Percentiles rank a stretch among this genome's conserved stretches.
Evolutionary conservation across 2,888 invertebrate genomes (phyloP).

Genomic region (Athalia rosae): DNA sequence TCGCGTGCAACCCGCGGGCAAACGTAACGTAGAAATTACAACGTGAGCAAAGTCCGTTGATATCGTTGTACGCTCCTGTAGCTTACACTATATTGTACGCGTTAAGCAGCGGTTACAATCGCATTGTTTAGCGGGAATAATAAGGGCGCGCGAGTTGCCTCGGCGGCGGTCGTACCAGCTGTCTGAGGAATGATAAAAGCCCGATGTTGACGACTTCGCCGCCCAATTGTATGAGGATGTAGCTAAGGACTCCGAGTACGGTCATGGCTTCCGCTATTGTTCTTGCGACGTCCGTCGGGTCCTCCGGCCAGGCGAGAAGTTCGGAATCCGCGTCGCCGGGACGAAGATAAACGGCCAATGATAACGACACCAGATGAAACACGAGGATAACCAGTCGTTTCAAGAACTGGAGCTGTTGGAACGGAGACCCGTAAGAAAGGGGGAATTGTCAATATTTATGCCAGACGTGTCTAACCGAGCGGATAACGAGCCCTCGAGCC

Average conservation of each 20-base stretch:
- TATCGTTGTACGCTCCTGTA: too few species aligned
- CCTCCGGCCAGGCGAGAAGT: slow-evolving; percentile 76
- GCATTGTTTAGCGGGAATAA: slow-evolving; percentile 1
- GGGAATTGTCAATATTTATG: slow-evolving; percentile 33
- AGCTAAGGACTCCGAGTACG: slow-evolving; percentile 89
- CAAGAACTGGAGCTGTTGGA: slow-evolving; percentile 89
- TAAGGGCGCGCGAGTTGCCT: background rate
- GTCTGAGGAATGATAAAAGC: slow-evolving; percentile 90
- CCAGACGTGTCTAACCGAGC: background rate
- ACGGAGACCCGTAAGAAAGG: slow-evolving; percentile 53
- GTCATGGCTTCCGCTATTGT: slow-evolving; percentile 84
- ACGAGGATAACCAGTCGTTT: slow-evolving; percentile 92
- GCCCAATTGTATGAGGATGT: slow-evolving; percentile 93
- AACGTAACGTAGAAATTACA: too few species aligned
- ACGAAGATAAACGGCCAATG: slow-evolving; percentile 93
- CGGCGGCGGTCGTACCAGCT: slow-evolving; percentile 82
- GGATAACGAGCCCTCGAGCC: too few species aligned
- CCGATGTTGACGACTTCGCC: slow-evolving; percentile 97
- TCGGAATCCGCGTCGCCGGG: slow-evolving; percentile 80
- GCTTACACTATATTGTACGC: too few species aligned
- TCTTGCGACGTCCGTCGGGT: slow-evolving; percentile 74
- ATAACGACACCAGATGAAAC: slow-evolving; percentile 90
- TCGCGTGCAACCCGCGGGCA: too few species aligned
- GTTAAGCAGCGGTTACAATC: too few species aligned
- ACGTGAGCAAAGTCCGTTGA: too few species aligned